Evolutionary conservation across 2,797 vertebrate genomes (phyloP), one percentile per base, ranked within the genome.

Genomic region (Selene dorsalis): DNA sequence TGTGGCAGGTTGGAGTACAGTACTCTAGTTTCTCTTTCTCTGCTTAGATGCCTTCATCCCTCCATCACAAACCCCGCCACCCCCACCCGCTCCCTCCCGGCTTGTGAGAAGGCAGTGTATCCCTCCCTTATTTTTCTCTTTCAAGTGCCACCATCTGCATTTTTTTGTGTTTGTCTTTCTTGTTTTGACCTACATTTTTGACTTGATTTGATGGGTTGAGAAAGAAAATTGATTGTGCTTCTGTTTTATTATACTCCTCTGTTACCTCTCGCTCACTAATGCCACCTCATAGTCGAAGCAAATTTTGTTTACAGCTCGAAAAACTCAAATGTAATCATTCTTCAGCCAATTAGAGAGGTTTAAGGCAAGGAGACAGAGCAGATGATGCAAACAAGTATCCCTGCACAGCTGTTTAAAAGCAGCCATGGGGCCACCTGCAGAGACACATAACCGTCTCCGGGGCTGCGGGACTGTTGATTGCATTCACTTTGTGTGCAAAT

Each of bases 71-170:
- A 77, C 16, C 57, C 55, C 71, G 1, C 32, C 32, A 35, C 32
- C 32, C 32, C 32, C 7, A 35, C 32, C 32, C 32, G 32, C 32
- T 77, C 85, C 79, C 78, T 73, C 80, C 77, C 85, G 53, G 88
- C 93, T 93, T 93, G 90, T 92, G 92, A 93, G 93, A 94, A 94
- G 92, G 93, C 94, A 93, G 93, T 93, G 90, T 92, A 89, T 81
- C 79, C 74, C 79, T 75, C 59, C 62, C 56, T 86, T 77, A 57
- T 87, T 78, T 83, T 85, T 76, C 66, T 80, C 74, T 83, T 39
- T 70, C 47, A 77, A 88, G 77, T 75, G 57, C 75, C 80, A 73
- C 63, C 87, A 90, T 92, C 88, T 89, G 90, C 91, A 92, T 93
- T 91, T 80, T 80, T 82, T 50, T 26, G 45, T 73, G 73, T 85